Conservation (phyloP, 2,113 vertebrate genomes). For the Myrmecobius fasciatus region DNA sequence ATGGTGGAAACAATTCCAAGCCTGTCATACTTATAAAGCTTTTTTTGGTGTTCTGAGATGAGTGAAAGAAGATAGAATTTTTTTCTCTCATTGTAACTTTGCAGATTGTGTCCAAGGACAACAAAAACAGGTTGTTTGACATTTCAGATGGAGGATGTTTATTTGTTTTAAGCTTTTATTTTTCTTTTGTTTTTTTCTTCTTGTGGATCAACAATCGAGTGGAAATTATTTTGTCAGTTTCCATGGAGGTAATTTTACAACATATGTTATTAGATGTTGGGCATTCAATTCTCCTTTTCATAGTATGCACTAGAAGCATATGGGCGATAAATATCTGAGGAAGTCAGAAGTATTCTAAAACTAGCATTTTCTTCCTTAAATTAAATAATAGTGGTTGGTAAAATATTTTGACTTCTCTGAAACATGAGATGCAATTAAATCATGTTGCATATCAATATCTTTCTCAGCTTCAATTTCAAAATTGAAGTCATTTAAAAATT, state of each 20-base stretch:
- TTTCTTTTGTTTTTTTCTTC: neutral
- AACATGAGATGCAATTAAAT: neutral
- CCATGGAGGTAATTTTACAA: neutral
- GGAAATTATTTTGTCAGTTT: neutral
- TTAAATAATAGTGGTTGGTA: slow-evolving; percentile 7
- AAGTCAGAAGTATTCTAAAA: neutral
- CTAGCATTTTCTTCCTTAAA: slow-evolving; percentile 6
- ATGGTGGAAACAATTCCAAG: neutral
- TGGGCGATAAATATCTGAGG: neutral
- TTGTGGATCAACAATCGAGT: neutral
- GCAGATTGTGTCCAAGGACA: neutral
- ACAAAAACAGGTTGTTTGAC: neutral
- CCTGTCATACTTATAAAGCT: neutral
- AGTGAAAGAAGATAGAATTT: neutral
- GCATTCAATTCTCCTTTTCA: neutral
- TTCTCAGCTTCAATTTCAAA: slow-evolving; percentile 26
- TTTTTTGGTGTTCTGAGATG: neutral
- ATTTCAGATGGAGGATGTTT: neutral
- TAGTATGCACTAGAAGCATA: neutral
- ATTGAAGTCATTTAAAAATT: slow-evolving; percentile 36
- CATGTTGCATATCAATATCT: neutral
- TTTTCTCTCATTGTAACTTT: neutral
- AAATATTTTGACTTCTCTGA: slow-evolving; percentile 36
- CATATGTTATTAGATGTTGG: neutral
- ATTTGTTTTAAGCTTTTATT: neutral